These are phyloP conservation scores for Pachycephus smyrnensis DNA, from an alignment of 2,888 invertebrate species.

Conservation along the genomic window DNA sequence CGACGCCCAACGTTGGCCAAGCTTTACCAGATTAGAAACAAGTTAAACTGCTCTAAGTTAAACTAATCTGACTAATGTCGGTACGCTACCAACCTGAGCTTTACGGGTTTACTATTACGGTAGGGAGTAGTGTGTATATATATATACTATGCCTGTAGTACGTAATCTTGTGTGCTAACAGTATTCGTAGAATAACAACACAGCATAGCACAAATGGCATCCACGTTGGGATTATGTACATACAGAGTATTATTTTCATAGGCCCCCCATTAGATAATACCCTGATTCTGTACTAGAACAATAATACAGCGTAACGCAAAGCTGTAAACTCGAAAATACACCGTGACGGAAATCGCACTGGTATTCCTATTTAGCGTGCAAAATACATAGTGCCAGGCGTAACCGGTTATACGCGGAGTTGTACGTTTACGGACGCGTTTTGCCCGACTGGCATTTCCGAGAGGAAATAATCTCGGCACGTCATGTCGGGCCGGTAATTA, in stretches of 20 bases:
- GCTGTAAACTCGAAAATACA: not conserved
- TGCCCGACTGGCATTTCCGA: not conserved
- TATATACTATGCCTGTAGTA: not conserved
- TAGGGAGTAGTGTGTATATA: not conserved
- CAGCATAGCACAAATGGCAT: not conserved
- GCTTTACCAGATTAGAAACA: conserved; percentile 34
- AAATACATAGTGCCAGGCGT: not conserved
- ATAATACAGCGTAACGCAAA: not conserved
- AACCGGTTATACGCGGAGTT: not conserved
- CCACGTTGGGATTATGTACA: not conserved
- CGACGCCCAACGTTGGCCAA: not conserved
- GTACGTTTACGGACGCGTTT: not conserved
- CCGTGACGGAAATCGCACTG: not conserved
- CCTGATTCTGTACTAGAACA: not conserved
- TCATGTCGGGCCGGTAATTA: conserved; percentile 31
- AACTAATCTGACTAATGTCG: conserved; percentile 38
- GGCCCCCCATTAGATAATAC: not conserved
- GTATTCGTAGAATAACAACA: not conserved
- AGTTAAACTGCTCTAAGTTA: conserved; percentile 30
- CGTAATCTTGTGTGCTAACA: not conserved
- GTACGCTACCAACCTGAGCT: conserved; percentile 6
- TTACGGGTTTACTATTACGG: not conserved
- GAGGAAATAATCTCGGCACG: not conserved
- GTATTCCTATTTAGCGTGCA: not conserved
- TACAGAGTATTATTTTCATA: not conserved